Percentiles rank a stretch among this genome's conserved stretches.
Conservation (phyloP, 2,888 invertebrate species). For the Deilephila elpenor region DNA sequence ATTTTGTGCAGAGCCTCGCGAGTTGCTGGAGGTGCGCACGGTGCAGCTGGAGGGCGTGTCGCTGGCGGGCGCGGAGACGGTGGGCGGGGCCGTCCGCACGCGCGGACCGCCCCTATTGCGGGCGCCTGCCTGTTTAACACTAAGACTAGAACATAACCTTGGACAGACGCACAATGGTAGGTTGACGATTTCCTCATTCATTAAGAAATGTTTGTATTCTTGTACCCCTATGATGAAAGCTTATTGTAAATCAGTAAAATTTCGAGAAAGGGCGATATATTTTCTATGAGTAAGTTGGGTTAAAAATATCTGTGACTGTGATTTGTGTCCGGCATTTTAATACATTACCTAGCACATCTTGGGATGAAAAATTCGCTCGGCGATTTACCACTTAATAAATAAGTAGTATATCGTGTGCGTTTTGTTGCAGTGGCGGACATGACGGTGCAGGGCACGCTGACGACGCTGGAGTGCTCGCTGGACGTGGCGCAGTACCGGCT, state of each 20-base stretch:
- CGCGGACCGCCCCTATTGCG: conserved; percentile 89
- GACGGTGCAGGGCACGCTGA: conserved; percentile 92
- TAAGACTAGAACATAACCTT: conserved; percentile 93
- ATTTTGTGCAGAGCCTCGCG: conserved; percentile 55
- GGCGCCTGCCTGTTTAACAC: conserved; percentile 91
- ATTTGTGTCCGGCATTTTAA: too few relatives aligned
- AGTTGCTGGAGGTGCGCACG: conserved; percentile 90
- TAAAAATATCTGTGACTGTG: not conserved
- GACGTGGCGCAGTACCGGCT: conserved; percentile 94
- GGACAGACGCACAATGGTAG: conserved; percentile 84
- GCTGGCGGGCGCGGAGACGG: conserved; percentile 86
- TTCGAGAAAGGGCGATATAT: too few relatives aligned
- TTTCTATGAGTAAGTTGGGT: too few relatives aligned
- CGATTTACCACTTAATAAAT: too few relatives aligned
- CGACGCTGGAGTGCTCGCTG: conserved; percentile 92
- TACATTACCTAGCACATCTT: too few relatives aligned
- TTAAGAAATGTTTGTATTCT: too few relatives aligned
- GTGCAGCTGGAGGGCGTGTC: conserved; percentile 91
- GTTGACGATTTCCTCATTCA: not conserved
- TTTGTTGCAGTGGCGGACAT: conserved; percentile 88
- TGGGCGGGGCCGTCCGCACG: conserved; percentile 68
- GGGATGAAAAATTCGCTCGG: too few relatives aligned
- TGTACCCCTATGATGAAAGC: too few relatives aligned
- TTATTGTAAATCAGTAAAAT: too few relatives aligned
- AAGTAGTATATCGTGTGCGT: too few relatives aligned